Base-by-base conservation (phyloP, 2,797 vertebrate species). In the Pyrocephalus nanus region DNA sequence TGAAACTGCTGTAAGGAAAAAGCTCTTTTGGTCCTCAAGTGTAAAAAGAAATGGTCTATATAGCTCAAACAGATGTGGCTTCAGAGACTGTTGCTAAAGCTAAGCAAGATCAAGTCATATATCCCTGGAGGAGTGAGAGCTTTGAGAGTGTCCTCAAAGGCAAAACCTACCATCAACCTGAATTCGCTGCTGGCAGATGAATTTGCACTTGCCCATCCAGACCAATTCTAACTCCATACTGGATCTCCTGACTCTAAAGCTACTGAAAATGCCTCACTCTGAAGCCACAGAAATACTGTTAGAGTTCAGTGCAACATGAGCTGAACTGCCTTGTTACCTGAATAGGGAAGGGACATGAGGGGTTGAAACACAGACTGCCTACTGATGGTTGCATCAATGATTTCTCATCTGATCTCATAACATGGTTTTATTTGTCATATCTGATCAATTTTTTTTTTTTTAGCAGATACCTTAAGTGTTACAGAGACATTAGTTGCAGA, bases 301-400 rank as follows among this genome's bases (percentile, higher is more conserved):
- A 11, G 40, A 77, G 53, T 54, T 42, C 30, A 12, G 48, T 57
- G 51, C 34, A 81, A 25, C 12, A 12, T 30, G 51, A 75, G 43
- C 13, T 47, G 47, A 88, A n/a, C 20, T 45, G 8, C 23, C 20
- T 38, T 70, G 2, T n/a, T 17, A 71, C 12, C 5, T 70, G 58
- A 73, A 43, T 0, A 73, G 12, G 15, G 30, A 36, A 61, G 14
- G 47, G 15, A 34, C 15, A 26, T 0, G 2, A 26, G 5, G 12
- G 4, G 3, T 29, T n/a, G 70, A 72, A 66, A 53, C 0, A 0
- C 2, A 43, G 14, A 16, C 17, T 76, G 21, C 32, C 45, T 70
- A 2, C 17, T 58, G 25, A 58, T 51, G 29, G 26, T 57, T 78
- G 21, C 50, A 60, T 25, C n/a, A 22, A 38, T 66, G 30, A 53